Percentiles rank a stretch among this genome's conserved stretches.
Conservation (phyloP, 2,113 vertebrate genomes). For the Mobula birostris region DNA sequence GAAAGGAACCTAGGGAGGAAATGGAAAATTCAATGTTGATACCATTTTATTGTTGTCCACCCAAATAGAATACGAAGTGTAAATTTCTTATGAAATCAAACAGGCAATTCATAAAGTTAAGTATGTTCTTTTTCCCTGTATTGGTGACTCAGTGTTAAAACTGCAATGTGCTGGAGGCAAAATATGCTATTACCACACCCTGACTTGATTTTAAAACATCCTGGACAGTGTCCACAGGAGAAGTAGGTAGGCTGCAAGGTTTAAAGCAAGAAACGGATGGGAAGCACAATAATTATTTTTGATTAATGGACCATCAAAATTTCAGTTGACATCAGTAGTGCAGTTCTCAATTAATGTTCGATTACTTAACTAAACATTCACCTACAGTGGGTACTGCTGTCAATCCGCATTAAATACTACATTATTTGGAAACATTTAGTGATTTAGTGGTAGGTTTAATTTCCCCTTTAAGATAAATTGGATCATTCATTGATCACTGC, state of each 20-base stretch:
- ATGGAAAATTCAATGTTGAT: no score
- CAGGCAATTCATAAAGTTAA: background rate
- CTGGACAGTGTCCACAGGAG: background rate
- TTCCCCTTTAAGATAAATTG: slow-evolving; percentile 38
- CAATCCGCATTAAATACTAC: slow-evolving; percentile 32
- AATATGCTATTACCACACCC: background rate
- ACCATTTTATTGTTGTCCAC: no score
- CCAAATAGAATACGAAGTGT: no score
- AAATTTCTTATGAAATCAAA: no score
- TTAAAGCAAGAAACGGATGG: background rate
- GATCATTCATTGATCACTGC: slow-evolving; percentile 35
- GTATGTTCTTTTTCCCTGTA: background rate
- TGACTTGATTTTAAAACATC: background rate
- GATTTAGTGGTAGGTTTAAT: slow-evolving; percentile 37
- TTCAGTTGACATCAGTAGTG: slow-evolving; percentile 25
- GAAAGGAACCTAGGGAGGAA: no score
- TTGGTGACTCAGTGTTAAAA: background rate
- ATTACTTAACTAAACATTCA: slow-evolving; percentile 37
- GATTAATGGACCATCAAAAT: slow-evolving; percentile 23
- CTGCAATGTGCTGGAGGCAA: background rate
- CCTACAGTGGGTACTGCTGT: slow-evolving; percentile 26
- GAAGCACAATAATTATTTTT: slow-evolving; percentile 27
- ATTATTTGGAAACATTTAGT: slow-evolving; percentile 37
- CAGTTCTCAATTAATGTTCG: slow-evolving; percentile 28
- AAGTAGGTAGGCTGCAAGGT: slow-evolving; percentile 1